Conservation (phyloP, 2,113 vertebrate species). For the Pantherophis guttatus region DNA sequence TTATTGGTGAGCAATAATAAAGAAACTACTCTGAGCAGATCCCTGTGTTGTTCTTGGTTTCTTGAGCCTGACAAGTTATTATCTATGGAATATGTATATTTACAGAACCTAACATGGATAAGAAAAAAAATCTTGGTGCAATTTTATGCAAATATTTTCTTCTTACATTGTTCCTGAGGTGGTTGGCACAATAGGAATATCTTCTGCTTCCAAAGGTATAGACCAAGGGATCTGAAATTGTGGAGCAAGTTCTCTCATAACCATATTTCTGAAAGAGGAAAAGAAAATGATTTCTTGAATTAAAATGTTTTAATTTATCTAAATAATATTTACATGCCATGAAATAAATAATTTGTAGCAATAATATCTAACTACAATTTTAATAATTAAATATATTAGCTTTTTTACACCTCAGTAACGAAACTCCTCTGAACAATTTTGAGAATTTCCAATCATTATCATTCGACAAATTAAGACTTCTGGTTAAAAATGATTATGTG, state of each 20-base stretch:
- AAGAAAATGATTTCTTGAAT: not conserved
- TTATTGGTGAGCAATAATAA: not conserved
- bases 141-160: conserved; percentile 24
- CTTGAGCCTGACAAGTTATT: not conserved
- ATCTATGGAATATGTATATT: not conserved
- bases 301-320: not conserved
- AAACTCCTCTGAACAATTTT: not conserved
- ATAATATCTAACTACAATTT: not conserved
- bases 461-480: not conserved
- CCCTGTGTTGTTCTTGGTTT: not conserved
- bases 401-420: not conserved
- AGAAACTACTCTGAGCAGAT: not conserved
- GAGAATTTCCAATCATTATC: not conserved
- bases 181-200: conserved; percentile 90
- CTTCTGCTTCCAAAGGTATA: conserved; percentile 87
- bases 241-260: conserved; percentile 89
- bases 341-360: not conserved
- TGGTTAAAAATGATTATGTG: not conserved
- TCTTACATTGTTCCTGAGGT: conserved; percentile 90
- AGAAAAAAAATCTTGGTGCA: not conserved
- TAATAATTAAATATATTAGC: not conserved
- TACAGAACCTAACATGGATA: not conserved
- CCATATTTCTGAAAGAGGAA: conserved; percentile 74
- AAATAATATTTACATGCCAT: not conserved
- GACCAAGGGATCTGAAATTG: conserved; percentile 91